Percentiles rank a stretch among this genome's conserved stretches.
Conservation (phyloP, 2,113 vertebrate genomes). For the Delphinapterus leucas region DNA sequence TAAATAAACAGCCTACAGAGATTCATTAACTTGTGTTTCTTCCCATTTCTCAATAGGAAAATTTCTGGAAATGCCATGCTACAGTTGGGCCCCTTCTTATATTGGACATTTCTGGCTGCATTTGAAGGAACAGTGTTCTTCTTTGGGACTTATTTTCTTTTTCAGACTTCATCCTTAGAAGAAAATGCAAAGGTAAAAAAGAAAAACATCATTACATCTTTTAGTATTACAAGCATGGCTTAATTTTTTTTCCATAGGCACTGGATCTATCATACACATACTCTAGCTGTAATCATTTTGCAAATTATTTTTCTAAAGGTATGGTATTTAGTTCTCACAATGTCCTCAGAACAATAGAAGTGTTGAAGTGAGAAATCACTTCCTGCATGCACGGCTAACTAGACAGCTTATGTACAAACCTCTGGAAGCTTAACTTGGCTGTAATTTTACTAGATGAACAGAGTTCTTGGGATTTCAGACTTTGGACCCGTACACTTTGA, state of each 20-base stretch:
- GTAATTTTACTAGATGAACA: slow-evolving; percentile 5
- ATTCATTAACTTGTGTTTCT: slow-evolving; percentile 35
- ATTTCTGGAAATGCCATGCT: slow-evolving; percentile 96
- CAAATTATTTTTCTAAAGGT: slow-evolving; percentile 32
- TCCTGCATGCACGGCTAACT: not conserved
- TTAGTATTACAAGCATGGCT: not conserved
- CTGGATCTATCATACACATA: not conserved
- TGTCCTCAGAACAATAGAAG: not conserved
- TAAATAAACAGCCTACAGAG: not conserved
- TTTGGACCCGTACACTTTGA: not conserved
- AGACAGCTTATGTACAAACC: not conserved
- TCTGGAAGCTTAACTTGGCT: not conserved
- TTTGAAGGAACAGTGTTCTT: slow-evolving; percentile 96
- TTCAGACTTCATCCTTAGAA: slow-evolving; percentile 91
- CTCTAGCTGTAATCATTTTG: not conserved
- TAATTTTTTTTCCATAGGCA: not conserved
- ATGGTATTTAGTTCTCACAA: not conserved
- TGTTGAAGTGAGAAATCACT: not conserved
- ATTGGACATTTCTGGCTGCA: slow-evolving; percentile 93
- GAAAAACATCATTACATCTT: not conserved
- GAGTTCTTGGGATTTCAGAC: slow-evolving; percentile 24
- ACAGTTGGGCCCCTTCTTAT: slow-evolving; percentile 92
- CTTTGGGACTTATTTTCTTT: slow-evolving; percentile 93
- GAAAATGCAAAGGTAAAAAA: slow-evolving; percentile 92
- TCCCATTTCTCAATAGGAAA: slow-evolving; percentile 83